Conservation (phyloP, 2,888 invertebrate genomes). For the Orgyia antiqua region DNA sequence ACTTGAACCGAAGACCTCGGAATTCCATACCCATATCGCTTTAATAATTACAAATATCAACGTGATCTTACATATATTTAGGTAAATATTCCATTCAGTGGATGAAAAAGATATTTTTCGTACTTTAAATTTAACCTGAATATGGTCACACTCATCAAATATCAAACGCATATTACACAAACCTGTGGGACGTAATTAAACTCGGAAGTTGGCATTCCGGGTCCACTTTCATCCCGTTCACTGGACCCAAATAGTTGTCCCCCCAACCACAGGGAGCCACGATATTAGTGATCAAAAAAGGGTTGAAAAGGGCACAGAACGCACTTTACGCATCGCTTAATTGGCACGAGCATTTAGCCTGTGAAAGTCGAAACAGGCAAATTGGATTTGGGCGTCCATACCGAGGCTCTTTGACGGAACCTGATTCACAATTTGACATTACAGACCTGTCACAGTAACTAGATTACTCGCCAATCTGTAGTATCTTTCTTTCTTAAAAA, state of each 20-base stretch:
- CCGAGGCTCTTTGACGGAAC: constrained; percentile 56
- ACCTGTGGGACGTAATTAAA: constrained; percentile 37
- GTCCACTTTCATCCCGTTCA: constrained; percentile 41
- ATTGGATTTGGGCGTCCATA: constrained; percentile 67
- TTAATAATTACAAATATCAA: too few species aligned
- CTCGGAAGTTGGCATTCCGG: constrained; percentile 28
- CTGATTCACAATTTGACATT: constrained; percentile 64
- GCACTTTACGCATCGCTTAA: constrained; percentile 71
- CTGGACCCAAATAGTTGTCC: constrained; percentile 41
- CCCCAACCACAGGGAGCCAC: constrained; percentile 28
- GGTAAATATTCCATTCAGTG: too few species aligned
- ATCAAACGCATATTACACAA: constrained; percentile 31
- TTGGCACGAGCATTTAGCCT: constrained; percentile 64
- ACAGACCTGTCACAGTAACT: constrained; percentile 54
- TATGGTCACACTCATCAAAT: constrained; percentile 27
- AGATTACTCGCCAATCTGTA: constrained; percentile 61
- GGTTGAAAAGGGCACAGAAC: constrained; percentile 43
- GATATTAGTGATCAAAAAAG: constrained; percentile 42
- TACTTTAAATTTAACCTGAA: too few species aligned
- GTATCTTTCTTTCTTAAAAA: constrained; percentile 33
- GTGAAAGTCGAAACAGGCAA: constrained; percentile 67
- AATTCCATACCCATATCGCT: too few species aligned
- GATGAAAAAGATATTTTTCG: too few species aligned
- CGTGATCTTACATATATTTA: too few species aligned
- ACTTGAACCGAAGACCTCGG: too few species aligned